Base-by-base conservation (phyloP, 1,140 invertebrate species). In the Odontomachus brunneus region DNA sequence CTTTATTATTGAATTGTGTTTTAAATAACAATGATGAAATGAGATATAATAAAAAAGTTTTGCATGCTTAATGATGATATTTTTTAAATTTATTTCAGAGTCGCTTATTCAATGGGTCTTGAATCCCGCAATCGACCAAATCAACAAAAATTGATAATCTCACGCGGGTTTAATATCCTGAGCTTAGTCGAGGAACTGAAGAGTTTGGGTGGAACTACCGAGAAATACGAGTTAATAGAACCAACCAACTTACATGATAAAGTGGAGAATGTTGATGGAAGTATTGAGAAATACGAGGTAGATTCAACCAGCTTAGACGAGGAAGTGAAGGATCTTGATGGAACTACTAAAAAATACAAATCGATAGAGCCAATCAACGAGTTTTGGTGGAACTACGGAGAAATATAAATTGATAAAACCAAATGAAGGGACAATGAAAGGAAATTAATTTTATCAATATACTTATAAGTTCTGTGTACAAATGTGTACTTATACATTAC, bases 391-490 rank as follows among this genome's bases (percentile, higher is more conserved):
- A 11, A 15, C 38, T 2, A 92, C 92, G 2, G 89, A 90, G 26
- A 93, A 93, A 84, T 94, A 94, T 67, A 87, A 91, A 73, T 84
- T 94, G 12, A 84, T 92, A 11, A 75, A 90, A 83, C 93, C 93
- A 12, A 88, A 88, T 0, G 9, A 0, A 1, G n/a, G n/a, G n/a
- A n/a, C 9, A 44, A 44, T 44, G 29, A 69, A 0, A 1, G 71
- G 19, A 48, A 29, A 26, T 12, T 38, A 4, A 9, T 33, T 38
- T 66, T 29, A 38, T 38, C 38, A 44, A 44, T 4, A 11, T 11
- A 11, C 38, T 11, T 44, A 7, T 44, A 44, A 44, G 5, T 33
- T 33, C 5, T 5, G n/a, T n/a, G n/a, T n/a, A n/a, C n/a, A n/a
- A n/a, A n/a, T n/a, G n/a, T n/a, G n/a, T n/a, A n/a, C n/a, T n/a